phyloP scores from a whole-genome alignment of 2,888 invertebrate species.

The Graphium colonna region DNA sequence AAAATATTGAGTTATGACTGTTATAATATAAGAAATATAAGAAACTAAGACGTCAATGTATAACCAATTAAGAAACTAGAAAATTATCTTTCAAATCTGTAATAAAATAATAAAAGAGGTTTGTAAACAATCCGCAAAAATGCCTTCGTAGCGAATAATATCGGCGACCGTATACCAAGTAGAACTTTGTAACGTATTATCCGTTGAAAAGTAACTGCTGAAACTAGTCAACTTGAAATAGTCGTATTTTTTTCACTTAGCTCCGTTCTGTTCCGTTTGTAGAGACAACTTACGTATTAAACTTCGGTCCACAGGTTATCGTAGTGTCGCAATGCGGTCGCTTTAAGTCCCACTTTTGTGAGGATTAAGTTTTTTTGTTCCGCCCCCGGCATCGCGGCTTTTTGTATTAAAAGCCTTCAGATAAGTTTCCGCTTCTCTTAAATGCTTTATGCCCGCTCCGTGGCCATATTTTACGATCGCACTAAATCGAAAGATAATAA shows the following conservation, averaged over 20 bases:
- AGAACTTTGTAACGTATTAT: no score
- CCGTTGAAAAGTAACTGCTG: not conserved
- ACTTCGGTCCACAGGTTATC: constrained; percentile 28
- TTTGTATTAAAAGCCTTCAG: constrained; percentile 24
- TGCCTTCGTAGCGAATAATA: no score
- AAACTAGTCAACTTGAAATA: constrained; percentile 8
- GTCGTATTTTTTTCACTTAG: constrained; percentile 19
- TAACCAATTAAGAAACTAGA: no score
- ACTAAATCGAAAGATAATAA: constrained; percentile 6
- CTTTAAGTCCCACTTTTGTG: constrained; percentile 28
- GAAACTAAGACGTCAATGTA: no score
- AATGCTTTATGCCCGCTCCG: constrained; percentile 20
- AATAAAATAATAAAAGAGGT: no score
- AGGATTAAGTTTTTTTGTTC: constrained; percentile 28
- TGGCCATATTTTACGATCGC: constrained; percentile 12
- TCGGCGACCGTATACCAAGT: no score
- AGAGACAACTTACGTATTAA: constrained; percentile 26
- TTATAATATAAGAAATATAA: no score
- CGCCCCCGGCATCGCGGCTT: constrained; percentile 19
- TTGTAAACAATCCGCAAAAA: no score
- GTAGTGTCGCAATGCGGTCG: constrained; percentile 29
- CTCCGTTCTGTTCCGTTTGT: constrained; percentile 17
- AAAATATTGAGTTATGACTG: no score
- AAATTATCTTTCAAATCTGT: no score
- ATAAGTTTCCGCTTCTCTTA: constrained; percentile 22